These are phyloP conservation scores for Euborellia annulipes DNA, from an alignment of 1,140 invertebrate genomes.

Conservation along the genomic window DNA sequence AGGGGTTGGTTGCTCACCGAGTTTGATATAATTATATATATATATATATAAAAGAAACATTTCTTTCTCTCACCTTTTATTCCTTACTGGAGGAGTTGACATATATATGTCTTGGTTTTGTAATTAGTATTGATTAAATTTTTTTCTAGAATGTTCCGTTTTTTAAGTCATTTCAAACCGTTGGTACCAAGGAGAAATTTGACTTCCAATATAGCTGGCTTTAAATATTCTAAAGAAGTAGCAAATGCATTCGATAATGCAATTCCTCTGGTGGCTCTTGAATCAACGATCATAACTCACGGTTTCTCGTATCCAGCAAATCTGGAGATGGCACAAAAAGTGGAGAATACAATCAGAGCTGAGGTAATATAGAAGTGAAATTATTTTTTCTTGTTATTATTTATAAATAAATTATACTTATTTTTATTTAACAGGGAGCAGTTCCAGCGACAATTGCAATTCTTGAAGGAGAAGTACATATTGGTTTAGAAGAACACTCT, in stretches of 20 bases:
- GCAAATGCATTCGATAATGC: slow-evolving; percentile 33
- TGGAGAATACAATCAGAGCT: slow-evolving; percentile 61
- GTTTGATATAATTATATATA: no score
- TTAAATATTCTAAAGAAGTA: slow-evolving; percentile 34
- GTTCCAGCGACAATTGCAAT: slow-evolving; percentile 90
- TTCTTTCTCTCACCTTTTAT: no score
- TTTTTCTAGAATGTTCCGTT: no score
- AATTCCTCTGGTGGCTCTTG: slow-evolving; percentile 76
- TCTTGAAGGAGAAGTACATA: slow-evolving; percentile 62
- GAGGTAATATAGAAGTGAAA: slow-evolving; percentile 32
- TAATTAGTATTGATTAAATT: no score
- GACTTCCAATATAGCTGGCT: no score
- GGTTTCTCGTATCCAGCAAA: slow-evolving; percentile 94
- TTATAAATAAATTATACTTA: slow-evolving; percentile 6
- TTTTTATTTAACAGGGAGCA: slow-evolving; percentile 43
- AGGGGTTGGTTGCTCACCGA: no score
- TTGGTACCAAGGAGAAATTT: no score
- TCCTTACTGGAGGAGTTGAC: no score
- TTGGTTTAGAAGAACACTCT: slow-evolving; percentile 54
- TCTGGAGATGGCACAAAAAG: slow-evolving; percentile 62
- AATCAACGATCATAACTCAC: slow-evolving; percentile 96
- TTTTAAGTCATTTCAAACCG: no score
- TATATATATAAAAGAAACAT: no score
- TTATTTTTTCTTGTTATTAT: neutral
- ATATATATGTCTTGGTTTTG: no score